Conservation (phyloP, 2,113 vertebrate species). For the Xenus cinereus region DNA sequence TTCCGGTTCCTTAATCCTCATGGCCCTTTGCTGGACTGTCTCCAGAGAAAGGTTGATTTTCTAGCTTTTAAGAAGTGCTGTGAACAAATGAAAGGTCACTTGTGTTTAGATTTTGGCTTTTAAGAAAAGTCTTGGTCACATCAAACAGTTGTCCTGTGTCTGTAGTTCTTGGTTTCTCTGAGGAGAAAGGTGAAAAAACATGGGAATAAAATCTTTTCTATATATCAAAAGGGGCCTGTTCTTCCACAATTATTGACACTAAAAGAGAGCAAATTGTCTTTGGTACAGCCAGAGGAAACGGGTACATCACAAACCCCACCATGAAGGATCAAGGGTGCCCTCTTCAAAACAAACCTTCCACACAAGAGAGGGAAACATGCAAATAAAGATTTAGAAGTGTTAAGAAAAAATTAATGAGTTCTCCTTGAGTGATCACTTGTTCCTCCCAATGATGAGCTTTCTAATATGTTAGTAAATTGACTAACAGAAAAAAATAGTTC, state of each 20-base stretch:
- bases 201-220: not conserved
- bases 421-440: not conserved
- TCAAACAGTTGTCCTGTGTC: not conserved
- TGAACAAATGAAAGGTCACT: not conserved
- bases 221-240: not conserved
- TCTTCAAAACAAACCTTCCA: not conserved
- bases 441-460: not conserved
- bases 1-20: not conserved
- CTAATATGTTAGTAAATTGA: not conserved
- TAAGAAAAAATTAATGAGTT: not conserved
- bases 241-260: not conserved
- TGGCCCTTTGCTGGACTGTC: not conserved
- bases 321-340: not conserved
- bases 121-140: not conserved
- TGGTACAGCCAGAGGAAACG: not conserved
- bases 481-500: not conserved
- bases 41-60: not conserved
- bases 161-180: not conserved
- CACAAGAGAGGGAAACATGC: not conserved
- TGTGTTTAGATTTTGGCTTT: not conserved
- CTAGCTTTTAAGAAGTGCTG: not conserved
- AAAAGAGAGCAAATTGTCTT: not conserved
- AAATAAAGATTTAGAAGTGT: not conserved
- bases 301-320: not conserved
- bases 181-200: not conserved